Conservation (phyloP, 2,113 vertebrate species). For the Syngnathus typhle region DNA sequence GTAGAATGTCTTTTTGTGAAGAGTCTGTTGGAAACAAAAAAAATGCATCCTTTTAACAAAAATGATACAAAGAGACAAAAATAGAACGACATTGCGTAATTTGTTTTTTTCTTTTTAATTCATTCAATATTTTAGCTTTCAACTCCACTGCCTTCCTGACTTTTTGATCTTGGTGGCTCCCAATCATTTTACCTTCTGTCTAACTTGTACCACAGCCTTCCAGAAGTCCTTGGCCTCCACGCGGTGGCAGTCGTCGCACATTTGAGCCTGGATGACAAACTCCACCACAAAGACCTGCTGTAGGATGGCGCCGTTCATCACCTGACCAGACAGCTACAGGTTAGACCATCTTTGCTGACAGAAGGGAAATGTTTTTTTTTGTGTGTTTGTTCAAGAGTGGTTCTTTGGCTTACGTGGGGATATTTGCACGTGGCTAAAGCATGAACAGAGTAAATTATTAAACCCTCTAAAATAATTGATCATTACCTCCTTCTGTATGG, state of each 20-base stretch:
- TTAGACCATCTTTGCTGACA: neutral
- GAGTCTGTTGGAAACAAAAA: conserved; percentile 69
- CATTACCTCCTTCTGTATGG: conserved; percentile 93
- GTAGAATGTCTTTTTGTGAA: conserved; percentile 96
- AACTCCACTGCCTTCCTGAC: no score
- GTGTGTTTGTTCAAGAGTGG: no score
- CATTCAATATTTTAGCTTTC: neutral
- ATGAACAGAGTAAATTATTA: no score
- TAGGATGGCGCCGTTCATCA: conserved; percentile 92
- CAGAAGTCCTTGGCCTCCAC: conserved; percentile 98
- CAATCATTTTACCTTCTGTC: conserved; percentile 91
- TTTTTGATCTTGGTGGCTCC: neutral
- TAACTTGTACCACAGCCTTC: conserved; percentile 94
- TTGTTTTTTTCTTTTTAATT: neutral
- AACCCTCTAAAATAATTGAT: neutral
- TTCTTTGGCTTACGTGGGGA: no score
- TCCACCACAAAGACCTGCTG: conserved; percentile 97
- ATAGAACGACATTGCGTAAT: neutral
- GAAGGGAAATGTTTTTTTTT: no score
- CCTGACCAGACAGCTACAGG: conserved; percentile 65
- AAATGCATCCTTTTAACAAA: neutral
- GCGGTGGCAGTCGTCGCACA: conserved; percentile 97
- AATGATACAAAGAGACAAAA: neutral
- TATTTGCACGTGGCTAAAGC: no score
- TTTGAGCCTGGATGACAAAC: conserved; percentile 82